phyloP scores from a whole-genome alignment of 2,113 vertebrate species.

The Aix galericulata region DNA sequence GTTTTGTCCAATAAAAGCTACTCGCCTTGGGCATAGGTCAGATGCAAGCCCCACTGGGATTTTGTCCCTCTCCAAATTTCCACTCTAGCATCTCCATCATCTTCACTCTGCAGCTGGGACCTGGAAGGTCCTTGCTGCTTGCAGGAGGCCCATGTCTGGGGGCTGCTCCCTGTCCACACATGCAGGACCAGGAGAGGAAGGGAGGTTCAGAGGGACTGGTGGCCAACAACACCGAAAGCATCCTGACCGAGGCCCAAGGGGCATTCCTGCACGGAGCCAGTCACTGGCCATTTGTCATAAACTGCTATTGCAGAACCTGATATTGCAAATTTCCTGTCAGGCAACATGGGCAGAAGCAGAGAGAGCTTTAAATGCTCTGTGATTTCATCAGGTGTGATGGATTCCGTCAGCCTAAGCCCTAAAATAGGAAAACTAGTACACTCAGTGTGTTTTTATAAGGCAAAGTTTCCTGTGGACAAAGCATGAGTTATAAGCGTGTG shows the following conservation, averaged over 20 bases:
- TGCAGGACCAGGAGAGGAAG: neutral
- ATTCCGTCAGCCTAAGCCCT: neutral
- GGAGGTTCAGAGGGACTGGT: rapidly evolving
- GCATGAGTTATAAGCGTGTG: neutral
- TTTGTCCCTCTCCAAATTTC: neutral
- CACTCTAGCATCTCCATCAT: neutral
- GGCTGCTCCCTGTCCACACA: neutral
- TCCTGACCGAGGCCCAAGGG: rapidly evolving
- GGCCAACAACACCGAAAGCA: neutral
- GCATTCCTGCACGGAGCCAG: neutral
- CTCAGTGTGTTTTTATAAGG: neutral
- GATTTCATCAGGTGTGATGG: neutral
- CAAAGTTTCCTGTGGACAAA: neutral
- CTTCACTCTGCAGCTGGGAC: neutral
- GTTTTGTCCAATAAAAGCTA: neutral
- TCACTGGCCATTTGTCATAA: rapidly evolving
- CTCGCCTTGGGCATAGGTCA: neutral
- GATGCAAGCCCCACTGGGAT: neutral
- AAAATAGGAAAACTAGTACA: neutral
- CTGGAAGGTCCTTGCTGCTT: neutral
- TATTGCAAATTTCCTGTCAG: neutral
- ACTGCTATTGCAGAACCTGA: neutral
- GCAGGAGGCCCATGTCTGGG: neutral
- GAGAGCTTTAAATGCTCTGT: neutral
- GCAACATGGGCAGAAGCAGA: neutral